Conservation (phyloP, 2,113 vertebrate species). For the Dromas ardeola region DNA sequence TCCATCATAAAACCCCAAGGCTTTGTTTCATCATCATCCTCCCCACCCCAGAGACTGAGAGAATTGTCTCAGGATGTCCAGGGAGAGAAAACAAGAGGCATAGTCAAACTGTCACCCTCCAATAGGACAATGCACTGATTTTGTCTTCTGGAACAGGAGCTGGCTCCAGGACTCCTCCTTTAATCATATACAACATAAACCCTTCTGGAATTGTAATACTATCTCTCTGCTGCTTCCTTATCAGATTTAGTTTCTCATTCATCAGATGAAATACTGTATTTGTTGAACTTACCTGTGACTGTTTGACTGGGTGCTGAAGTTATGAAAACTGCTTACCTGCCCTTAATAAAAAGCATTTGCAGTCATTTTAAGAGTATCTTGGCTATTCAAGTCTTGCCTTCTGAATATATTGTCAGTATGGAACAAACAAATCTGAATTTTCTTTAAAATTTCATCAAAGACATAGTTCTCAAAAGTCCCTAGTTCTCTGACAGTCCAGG, state of each 20-base stretch:
- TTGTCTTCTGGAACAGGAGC: background rate
- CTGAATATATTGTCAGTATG: background rate
- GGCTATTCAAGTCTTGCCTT: background rate
- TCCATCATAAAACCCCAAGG: background rate
- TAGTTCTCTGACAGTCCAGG: slow-evolving; percentile 3
- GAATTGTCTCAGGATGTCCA: background rate
- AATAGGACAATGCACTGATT: background rate
- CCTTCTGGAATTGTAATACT: background rate
- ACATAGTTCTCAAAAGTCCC: background rate
- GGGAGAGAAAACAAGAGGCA: background rate
- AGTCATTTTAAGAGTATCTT: background rate
- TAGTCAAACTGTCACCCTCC: background rate
- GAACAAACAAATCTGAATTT: slow-evolving; percentile 44
- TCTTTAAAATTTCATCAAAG: slow-evolving; percentile 34
- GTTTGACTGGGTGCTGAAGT: background rate
- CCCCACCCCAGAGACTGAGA: background rate
- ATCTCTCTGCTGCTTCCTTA: background rate
- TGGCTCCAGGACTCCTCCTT: background rate
- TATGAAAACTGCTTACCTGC: background rate
- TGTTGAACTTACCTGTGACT: slow-evolving; percentile 12
- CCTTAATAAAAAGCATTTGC: background rate
- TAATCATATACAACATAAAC: background rate
- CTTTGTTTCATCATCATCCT: background rate
- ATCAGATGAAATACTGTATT: background rate
- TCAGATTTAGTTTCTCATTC: background rate